These are phyloP conservation scores for Ectropis grisescens DNA, from an alignment of 1,140 invertebrate species.

Conservation along the genomic window DNA sequence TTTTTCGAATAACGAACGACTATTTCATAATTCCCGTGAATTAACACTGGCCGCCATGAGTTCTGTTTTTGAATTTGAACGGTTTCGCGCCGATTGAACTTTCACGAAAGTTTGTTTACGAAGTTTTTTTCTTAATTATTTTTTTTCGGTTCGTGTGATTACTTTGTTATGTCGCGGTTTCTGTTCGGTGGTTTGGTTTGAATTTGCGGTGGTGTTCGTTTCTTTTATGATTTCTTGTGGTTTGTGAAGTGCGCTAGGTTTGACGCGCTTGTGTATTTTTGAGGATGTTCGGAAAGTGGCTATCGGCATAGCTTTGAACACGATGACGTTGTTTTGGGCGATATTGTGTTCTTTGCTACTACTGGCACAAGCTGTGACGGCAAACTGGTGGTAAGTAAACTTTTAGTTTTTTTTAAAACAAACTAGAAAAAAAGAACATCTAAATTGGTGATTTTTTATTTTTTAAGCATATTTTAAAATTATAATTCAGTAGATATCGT, in stretches of 20 bases:
- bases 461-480: no score
- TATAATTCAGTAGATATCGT: no score
- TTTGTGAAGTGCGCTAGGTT: conserved; percentile 32
- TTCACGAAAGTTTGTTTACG: conserved; percentile 40
- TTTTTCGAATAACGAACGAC: conserved; percentile 25
- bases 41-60: background rate
- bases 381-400: conserved; percentile 60
- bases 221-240: conserved; percentile 30
- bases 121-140: conserved; percentile 32
- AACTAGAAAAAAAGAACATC: no score
- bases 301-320: conserved; percentile 30
- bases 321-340: conserved; percentile 57
- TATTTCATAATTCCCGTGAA: no score
- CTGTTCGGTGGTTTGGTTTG: conserved; percentile 29
- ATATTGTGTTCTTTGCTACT: conserved; percentile 42
- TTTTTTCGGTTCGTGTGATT: conserved; percentile 31
- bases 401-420: no score
- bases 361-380: conserved; percentile 39
- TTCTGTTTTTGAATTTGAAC: no score
- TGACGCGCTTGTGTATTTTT: conserved; percentile 19
- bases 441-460: no score
- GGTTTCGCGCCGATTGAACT: conserved; percentile 16
- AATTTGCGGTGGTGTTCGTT: conserved; percentile 26
- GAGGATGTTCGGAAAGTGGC: conserved; percentile 24
- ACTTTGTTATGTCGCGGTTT: conserved; percentile 31